phyloP scores from a whole-genome alignment of 2,113 vertebrate genomes.

The Pantherophis guttatus region DNA sequence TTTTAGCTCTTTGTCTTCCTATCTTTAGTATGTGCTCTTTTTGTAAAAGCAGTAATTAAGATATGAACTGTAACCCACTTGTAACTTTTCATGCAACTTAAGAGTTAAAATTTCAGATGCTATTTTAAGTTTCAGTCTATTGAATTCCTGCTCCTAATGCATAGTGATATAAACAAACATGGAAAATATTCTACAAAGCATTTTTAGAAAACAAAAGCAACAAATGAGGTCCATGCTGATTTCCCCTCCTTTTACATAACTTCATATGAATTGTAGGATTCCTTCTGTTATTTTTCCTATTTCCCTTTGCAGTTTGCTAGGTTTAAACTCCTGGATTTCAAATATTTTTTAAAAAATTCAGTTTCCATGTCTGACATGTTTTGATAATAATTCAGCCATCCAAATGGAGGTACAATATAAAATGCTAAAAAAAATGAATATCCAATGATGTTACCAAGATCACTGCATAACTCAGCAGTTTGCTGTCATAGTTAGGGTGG shows the following conservation, averaged over 20 bases:
- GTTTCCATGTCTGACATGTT: background rate
- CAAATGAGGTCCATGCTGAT: background rate
- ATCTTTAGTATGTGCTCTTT: background rate
- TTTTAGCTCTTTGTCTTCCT: background rate
- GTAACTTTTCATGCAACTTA: background rate
- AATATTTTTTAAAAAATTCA: background rate
- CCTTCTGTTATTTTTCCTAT: background rate
- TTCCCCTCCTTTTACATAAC: background rate
- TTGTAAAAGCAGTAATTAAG: background rate
- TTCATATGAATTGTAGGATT: background rate
- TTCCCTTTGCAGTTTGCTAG: background rate
- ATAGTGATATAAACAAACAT: background rate
- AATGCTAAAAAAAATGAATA: background rate
- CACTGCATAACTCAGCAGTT: background rate
- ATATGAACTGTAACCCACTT: background rate
- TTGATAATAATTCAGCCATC: background rate
- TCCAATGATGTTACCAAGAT: background rate
- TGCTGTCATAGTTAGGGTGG: background rate
- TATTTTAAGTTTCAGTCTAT: background rate
- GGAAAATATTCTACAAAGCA: background rate
- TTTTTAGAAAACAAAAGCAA: background rate
- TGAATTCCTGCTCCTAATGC: background rate
- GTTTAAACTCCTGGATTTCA: background rate
- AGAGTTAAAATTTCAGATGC: background rate
- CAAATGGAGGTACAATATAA: background rate